Percentiles rank a stretch among this genome's conserved stretches.
Conservation (phyloP, 2,797 vertebrate genomes). For the Peromyscus aztecus region DNA sequence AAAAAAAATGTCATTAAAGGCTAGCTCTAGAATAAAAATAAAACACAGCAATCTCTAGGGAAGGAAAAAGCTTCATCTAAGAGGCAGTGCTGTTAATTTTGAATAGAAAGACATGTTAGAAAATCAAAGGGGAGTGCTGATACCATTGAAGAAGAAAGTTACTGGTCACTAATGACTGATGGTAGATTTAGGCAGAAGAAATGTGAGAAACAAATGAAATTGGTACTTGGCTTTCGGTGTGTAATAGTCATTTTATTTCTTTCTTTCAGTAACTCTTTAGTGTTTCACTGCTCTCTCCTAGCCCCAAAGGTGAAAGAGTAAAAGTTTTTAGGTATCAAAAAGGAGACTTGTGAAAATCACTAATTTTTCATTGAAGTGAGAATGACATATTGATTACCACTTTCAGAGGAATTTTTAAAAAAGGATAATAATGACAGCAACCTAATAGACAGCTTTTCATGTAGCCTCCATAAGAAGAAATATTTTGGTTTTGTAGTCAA, state of each 20-base stretch:
- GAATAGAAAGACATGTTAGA: background rate
- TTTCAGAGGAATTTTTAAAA: background rate
- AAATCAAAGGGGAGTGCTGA: background rate
- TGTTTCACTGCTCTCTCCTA: background rate
- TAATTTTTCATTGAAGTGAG: background rate
- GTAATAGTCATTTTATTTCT: background rate
- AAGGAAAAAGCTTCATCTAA: background rate
- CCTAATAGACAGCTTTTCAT: background rate
- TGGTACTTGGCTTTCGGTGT: background rate
- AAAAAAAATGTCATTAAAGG: constrained; percentile 15
- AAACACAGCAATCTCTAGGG: background rate
- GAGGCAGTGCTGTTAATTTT: background rate
- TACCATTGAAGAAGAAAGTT: background rate
- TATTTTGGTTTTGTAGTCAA: background rate
- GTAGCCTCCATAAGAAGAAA: background rate
- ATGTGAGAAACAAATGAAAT: background rate
- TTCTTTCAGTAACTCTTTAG: background rate
- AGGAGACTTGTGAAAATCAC: background rate
- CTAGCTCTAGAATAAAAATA: background rate
- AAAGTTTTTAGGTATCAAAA: background rate
- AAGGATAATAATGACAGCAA: background rate
- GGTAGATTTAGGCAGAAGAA: background rate
- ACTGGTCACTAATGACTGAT: background rate
- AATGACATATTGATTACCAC: background rate
- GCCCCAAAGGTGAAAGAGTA: background rate